Evolutionary conservation across 2,888 invertebrate species (phyloP).

Genomic region (Hirtodrosophila histrioides): DNA sequence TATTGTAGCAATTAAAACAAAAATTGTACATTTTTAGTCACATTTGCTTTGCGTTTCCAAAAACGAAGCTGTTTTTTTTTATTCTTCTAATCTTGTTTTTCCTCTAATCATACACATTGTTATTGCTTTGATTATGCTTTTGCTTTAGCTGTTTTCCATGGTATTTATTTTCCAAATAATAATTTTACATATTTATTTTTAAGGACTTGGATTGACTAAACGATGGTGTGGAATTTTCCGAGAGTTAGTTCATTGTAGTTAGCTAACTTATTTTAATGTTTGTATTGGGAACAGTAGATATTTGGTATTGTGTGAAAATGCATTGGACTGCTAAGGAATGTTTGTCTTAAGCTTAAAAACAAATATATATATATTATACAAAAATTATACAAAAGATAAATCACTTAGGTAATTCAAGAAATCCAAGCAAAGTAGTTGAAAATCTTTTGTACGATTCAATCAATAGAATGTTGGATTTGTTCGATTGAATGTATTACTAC

Average conservation of each 20-base stretch:
- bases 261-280: constrained; percentile 67
- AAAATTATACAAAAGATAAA: constrained; percentile 17
- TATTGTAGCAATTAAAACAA: constrained; percentile 57
- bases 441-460: constrained; percentile 39
- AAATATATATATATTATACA: constrained; percentile 35
- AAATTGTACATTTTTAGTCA: constrained; percentile 43
- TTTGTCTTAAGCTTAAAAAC: constrained; percentile 53
- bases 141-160: constrained; percentile 55
- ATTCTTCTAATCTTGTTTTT: constrained; percentile 11
- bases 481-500: constrained; percentile 35
- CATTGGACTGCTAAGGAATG: constrained; percentile 51
- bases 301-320: constrained; percentile 47
- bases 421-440: constrained; percentile 15
- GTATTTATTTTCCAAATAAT: constrained; percentile 65
- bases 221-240: constrained; percentile 17
- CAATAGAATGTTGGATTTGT: constrained; percentile 17
- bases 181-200: constrained; percentile 45
- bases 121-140: constrained; percentile 47
- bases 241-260: constrained; percentile 53
- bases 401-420: constrained; percentile 29
- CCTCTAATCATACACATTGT: constrained; percentile 25
- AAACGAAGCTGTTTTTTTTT: constrained; percentile 37
- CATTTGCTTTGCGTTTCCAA: constrained; percentile 41
- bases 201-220: constrained; percentile 41
- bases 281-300: constrained; percentile 51